Conservation (phyloP, 2,888 invertebrate genomes). For the Epistrophe grossulariae region DNA sequence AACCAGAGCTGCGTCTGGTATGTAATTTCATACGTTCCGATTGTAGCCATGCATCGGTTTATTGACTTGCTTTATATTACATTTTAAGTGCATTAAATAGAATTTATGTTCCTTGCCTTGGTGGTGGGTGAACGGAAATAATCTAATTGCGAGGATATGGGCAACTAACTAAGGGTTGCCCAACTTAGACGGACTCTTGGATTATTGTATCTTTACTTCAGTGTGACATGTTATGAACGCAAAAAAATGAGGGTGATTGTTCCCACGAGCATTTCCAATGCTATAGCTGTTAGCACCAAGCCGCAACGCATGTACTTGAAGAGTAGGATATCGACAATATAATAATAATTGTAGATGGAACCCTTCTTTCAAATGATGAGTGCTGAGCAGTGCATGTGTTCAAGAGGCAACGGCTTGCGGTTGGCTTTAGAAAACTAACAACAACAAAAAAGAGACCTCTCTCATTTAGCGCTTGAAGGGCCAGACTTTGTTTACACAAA, state of each 20-base stretch:
- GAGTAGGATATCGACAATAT: constrained; percentile 56
- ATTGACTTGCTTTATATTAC: constrained; percentile 66
- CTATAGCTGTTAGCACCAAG: constrained; percentile 44
- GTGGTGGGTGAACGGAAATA: constrained; percentile 64
- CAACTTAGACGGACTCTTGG: constrained; percentile 33
- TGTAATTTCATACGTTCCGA: constrained; percentile 72
- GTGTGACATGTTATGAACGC: constrained; percentile 63
- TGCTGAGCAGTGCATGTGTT: constrained; percentile 64
- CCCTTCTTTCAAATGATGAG: constrained; percentile 58
- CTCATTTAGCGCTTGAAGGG: constrained; percentile 65
- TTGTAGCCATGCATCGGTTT: constrained; percentile 61
- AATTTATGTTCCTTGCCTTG: constrained; percentile 43
- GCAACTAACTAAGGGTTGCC: constrained; percentile 71
- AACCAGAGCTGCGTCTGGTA: constrained; percentile 45
- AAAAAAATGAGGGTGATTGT: constrained; percentile 72
- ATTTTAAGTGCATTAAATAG: constrained; percentile 60
- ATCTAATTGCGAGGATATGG: constrained; percentile 73
- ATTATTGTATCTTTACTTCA: constrained; percentile 54
- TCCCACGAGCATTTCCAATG: constrained; percentile 73
- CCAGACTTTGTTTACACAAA: constrained; percentile 56
- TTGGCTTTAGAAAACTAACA: constrained; percentile 36
- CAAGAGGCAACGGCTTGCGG: constrained; percentile 66
- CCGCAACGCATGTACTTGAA: constrained; percentile 63
- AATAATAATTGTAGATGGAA: constrained; percentile 38
- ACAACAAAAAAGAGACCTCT: constrained; percentile 42